Evolutionary conservation across 23 tunicate genomes (phyloP).

Genomic region (Phallusia fumigata): DNA sequence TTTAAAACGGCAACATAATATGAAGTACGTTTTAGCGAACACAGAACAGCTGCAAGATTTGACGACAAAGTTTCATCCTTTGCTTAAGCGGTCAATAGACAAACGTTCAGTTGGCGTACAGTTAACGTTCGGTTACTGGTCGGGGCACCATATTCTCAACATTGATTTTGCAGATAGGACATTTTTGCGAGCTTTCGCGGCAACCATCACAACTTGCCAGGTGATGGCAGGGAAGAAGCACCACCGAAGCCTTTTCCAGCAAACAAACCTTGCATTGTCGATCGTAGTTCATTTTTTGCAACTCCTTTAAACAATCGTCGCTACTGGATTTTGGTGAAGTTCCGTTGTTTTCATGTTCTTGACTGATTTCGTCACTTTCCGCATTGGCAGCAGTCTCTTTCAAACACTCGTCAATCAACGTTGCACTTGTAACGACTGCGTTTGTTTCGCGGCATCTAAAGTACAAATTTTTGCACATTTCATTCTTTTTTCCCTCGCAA

Average conservation of each 20-base stretch:
- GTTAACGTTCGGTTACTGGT: no score
- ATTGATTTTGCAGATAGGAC: slow-evolving; percentile 37
- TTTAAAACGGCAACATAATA: no score
- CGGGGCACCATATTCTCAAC: background rate
- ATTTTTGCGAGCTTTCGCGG: slow-evolving; percentile 13
- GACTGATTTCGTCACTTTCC: no score
- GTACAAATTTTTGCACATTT: background rate
- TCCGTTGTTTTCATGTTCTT: no score
- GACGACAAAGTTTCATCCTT: no score
- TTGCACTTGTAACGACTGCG: background rate
- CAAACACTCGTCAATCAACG: background rate
- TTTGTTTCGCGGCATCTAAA: background rate
- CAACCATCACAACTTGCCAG: slow-evolving; percentile 48
- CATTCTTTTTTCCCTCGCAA: background rate
- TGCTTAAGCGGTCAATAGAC: no score
- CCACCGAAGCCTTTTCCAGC: slow-evolving; percentile 34
- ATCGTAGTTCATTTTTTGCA: slow-evolving; percentile 18
- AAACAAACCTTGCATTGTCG: slow-evolving; percentile 44
- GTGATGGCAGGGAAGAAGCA: slow-evolving; percentile 70
- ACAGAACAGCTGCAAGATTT: no score
- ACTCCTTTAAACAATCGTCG: slow-evolving; percentile 6
- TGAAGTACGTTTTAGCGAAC: no score
- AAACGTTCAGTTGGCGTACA: no score
- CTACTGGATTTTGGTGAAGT: background rate
- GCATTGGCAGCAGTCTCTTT: no score